Evolutionary conservation across 53 echinoderm and acorn worm genomes (phyloP).

Genomic region (Paracentrotus lividus): DNA sequence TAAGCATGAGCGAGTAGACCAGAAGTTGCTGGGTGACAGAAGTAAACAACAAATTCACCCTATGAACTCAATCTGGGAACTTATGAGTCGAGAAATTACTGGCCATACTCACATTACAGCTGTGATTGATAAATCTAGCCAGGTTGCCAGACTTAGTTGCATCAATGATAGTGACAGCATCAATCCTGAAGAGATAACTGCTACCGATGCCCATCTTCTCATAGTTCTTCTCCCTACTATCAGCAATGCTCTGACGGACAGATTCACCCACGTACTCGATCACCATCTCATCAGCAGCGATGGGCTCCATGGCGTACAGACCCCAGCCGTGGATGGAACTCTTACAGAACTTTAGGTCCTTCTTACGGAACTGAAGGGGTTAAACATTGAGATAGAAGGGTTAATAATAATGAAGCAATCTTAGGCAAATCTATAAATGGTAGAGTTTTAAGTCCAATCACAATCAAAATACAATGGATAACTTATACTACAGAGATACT

Average conservation of each 20-base stretch:
- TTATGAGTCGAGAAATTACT: too few relatives aligned
- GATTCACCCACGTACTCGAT: constrained; percentile 97
- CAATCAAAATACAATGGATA: too few relatives aligned
- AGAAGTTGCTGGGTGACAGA: too few relatives aligned
- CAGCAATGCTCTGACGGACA: constrained; percentile 95
- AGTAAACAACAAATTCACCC: too few relatives aligned
- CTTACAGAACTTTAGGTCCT: constrained; percentile 97
- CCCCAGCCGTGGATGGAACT: constrained; percentile 99
- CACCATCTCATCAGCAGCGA: constrained; percentile 98
- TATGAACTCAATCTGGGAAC: too few relatives aligned
- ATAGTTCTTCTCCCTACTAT: constrained; percentile 89
- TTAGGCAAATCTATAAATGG: too few relatives aligned
- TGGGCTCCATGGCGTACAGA: constrained; percentile 98
- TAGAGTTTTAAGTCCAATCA: too few relatives aligned
- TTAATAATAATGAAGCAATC: not conserved
- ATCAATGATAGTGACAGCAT: constrained; percentile 90
- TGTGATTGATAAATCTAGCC: constrained; percentile 98
- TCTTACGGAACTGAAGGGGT: constrained; percentile 93
- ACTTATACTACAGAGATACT: too few relatives aligned
- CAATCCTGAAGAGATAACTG: constrained; percentile 97
- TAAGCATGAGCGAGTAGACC: too few relatives aligned
- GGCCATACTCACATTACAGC: constrained; percentile 90
- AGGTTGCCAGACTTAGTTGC: constrained; percentile 97
- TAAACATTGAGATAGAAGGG: not conserved
- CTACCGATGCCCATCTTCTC: constrained; percentile 95